Evolutionary conservation across 2,888 invertebrate genomes (phyloP), one percentile per base, ranked within the genome.

Genomic region (Periphyllus acericola): DNA sequence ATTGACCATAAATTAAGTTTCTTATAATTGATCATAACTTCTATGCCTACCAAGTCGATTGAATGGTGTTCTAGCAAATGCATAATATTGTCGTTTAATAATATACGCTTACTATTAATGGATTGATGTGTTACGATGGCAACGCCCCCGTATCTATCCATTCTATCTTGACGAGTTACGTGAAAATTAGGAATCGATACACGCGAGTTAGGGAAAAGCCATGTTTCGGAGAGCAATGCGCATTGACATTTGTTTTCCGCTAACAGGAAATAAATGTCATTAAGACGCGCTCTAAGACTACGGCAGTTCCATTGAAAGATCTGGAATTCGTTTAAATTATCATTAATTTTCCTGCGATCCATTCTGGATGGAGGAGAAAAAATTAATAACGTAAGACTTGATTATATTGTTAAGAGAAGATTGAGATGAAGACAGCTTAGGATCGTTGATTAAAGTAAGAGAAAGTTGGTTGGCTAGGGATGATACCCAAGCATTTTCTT

Each of bases 291-390:
- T 52, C 76, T 78, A 78, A 55, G 40, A 55, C 78, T 78, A 40
- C n/a, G n/a, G 36, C 36, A 36, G 36, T 36, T 36, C 36, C 36
- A 36, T 36, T 36, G 36, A 5, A 36, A 6, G 6, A 78, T 60
- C 46, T 11, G 34, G 21, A 79, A 3, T 34, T 34, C 55, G 55
- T 78, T 34, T 36, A 55, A 5, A 3, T 78, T 8, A 78, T 32
- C 32, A 25, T 78, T 78, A 55, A 55, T 78, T 6, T 78, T 78
- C 32, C 76, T 78, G 76, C 21, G 21, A 29, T 8, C 32, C 76
- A 78, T 78, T 52, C 29, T 52, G 19, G 8, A 52, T 52, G 52
- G 76, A 78, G 21, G 76, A 78, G 76, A 78, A 52, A 52, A 55
- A 78, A 8, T 52, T 76, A 8, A 78, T 55, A 32, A 78, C 21